Conservation (phyloP, 2,113 vertebrate species). For the Oophaga pumilio region DNA sequence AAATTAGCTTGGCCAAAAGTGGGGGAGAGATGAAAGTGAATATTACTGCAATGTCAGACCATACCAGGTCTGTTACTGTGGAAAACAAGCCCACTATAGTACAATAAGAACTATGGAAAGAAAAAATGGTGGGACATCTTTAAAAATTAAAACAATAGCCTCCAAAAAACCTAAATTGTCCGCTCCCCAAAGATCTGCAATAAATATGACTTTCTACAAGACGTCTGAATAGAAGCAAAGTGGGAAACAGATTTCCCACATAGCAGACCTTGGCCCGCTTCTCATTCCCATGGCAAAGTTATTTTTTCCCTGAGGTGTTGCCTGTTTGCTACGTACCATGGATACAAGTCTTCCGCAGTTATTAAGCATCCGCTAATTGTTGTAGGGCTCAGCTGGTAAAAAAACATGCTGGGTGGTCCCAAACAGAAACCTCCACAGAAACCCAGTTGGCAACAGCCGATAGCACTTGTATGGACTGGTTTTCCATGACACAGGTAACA, state of each 20-base stretch:
- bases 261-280: background rate
- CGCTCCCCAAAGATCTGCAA: too few species aligned
- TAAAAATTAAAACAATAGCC: too few species aligned
- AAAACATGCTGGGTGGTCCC: constrained; percentile 52
- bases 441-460: constrained; percentile 27
- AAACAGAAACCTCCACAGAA: constrained; percentile 34
- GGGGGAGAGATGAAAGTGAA: too few species aligned
- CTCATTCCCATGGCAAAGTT: constrained; percentile 13
- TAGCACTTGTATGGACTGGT: constrained; percentile 23
- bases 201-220: background rate
- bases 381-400: constrained; percentile 34
- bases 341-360: background rate
- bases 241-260: background rate
- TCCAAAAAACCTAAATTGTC: too few species aligned
- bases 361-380: constrained; percentile 37
- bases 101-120: too few species aligned
- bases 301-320: background rate
- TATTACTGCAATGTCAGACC: too few species aligned
- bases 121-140: too few species aligned
- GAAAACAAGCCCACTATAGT: too few species aligned
- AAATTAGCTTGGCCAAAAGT: too few species aligned
- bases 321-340: background rate
- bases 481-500: background rate
- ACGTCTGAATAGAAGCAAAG: background rate
- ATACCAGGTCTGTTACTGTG: too few species aligned